Conservation (phyloP, 2,797 vertebrate species). For the Melanotaenia pygmaea region DNA sequence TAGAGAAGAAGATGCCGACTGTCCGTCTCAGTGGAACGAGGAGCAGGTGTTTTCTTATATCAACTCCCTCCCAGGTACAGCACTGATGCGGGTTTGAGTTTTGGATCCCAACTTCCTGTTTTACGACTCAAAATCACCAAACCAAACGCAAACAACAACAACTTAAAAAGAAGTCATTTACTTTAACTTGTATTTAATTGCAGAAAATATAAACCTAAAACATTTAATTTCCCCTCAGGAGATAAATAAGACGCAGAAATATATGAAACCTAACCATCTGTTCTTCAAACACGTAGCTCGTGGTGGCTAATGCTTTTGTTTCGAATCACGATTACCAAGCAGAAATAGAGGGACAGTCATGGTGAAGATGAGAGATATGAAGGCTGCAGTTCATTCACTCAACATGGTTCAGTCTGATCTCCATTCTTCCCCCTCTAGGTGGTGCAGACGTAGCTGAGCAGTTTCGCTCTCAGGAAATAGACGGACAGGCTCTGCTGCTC, state of each 20-base stretch:
- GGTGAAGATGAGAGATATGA: not conserved
- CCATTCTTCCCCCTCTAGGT: slow-evolving; percentile 70
- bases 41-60: slow-evolving; percentile 92
- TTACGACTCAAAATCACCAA: not conserved
- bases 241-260: not conserved
- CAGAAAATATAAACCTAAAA: not conserved
- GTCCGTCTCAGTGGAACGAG: slow-evolving; percentile 89
- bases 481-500: slow-evolving; percentile 91
- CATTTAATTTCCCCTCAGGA: not conserved
- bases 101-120: not conserved
- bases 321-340: not conserved
- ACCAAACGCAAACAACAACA: not conserved
- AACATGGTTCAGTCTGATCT: not conserved
- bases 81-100: not conserved
- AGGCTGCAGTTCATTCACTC: too few relatives aligned
- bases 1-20: slow-evolving; percentile 74
- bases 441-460: slow-evolving; percentile 88
- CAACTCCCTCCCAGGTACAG: slow-evolving; percentile 88
- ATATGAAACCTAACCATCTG: not conserved
- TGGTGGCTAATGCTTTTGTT: not conserved
- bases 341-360: not conserved
- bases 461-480: slow-evolving; percentile 93
- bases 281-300: not conserved
- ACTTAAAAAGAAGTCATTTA: not conserved
- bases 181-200: not conserved